These are phyloP conservation scores for Lasioglossum pauxillum DNA, from an alignment of 2,888 invertebrate species.

Conservation along the genomic window DNA sequence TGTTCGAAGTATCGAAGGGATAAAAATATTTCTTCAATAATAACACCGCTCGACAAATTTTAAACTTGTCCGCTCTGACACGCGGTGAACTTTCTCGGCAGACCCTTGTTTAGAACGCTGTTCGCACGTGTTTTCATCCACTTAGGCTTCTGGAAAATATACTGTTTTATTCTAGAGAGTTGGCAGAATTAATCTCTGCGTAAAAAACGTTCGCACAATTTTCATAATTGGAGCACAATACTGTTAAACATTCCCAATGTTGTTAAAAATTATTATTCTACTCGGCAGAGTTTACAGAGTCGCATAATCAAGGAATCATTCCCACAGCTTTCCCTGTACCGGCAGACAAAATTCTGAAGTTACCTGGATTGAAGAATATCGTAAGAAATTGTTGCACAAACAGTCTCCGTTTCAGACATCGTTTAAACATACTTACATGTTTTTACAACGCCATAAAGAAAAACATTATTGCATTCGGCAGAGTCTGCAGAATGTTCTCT, in stretches of 20 bases:
- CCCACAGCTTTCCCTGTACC: not conserved
- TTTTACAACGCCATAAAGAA: conserved; percentile 13
- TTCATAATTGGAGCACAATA: not conserved
- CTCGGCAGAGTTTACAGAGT: too few species aligned
- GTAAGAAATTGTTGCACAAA: not conserved
- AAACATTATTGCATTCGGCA: not conserved
- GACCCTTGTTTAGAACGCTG: not conserved
- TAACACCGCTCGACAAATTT: not conserved
- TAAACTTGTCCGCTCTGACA: not conserved
- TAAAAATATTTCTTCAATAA: not conserved
- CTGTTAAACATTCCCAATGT: too few species aligned
- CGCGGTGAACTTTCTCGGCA: not conserved
- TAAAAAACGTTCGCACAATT: not conserved
- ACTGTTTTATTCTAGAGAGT: not conserved
- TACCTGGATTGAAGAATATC: not conserved
- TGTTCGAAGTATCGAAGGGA: not conserved
- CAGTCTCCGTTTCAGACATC: not conserved
- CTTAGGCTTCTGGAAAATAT: not conserved
- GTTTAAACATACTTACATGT: not conserved
- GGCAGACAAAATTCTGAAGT: not conserved
- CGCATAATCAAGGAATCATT: not conserved
- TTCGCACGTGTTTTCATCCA: not conserved
- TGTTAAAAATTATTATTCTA: too few species aligned
- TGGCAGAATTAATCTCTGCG: not conserved
- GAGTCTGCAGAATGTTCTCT: not conserved